phyloP scores from a whole-genome alignment of 2,113 vertebrate genomes.

The Pao palembangensis region DNA sequence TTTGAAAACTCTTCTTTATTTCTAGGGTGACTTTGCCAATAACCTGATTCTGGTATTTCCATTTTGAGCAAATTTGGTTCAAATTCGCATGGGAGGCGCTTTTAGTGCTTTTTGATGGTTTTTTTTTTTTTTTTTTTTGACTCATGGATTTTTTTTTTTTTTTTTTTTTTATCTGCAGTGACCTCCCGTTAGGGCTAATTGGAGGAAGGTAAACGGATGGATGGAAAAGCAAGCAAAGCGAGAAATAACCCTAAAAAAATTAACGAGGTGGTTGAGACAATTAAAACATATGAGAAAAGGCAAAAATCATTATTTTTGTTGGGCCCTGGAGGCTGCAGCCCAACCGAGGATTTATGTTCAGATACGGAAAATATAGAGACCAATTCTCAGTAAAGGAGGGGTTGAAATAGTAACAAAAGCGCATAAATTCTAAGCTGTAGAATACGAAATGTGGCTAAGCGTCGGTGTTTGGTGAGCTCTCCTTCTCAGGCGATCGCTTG shows the following conservation, averaged over 20 bases:
- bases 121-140: background rate
- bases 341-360: conserved; percentile 43
- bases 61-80: conserved; percentile 30
- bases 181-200: conserved; percentile 27
- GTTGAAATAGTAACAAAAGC: too few relatives aligned
- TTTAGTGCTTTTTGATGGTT: conserved; percentile 6
- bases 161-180: conserved; percentile 12
- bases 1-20: conserved; percentile 3
- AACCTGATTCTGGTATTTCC: conserved; percentile 20
- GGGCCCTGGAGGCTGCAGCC: conserved; percentile 33
- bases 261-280: conserved; percentile 49
- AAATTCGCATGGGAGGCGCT: conserved; percentile 24
- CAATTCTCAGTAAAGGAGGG: too few relatives aligned
- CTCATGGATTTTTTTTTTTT: background rate
- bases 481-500: too few relatives aligned
- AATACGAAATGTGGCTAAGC: too few relatives aligned
- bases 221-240: conserved; percentile 20
- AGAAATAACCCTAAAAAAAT: conserved; percentile 57
- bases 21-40: conserved; percentile 7
- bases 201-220: conserved; percentile 24
- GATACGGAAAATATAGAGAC: conserved; percentile 10
- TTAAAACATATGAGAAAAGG: conserved; percentile 48
- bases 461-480: too few relatives aligned
- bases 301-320: conserved; percentile 57
- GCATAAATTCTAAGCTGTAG: too few relatives aligned